Evolutionary conservation across 2,797 vertebrate species (phyloP).

Genomic region (Hoplostethus mediterraneus): DNA sequence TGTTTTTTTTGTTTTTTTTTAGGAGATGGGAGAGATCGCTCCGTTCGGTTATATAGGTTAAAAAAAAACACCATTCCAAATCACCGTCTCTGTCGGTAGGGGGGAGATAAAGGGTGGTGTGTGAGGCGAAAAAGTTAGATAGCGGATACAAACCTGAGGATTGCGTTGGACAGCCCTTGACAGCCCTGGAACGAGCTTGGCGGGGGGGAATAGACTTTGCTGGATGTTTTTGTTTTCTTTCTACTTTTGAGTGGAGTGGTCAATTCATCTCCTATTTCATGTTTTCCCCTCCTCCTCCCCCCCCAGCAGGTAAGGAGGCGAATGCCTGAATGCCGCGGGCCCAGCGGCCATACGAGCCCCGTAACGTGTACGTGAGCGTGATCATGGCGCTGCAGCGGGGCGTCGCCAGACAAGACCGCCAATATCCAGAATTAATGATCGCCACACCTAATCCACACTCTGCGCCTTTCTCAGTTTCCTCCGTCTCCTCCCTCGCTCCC

Average conservation of each 20-base stretch:
- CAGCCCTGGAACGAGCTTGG: slow-evolving; percentile 7
- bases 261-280: slow-evolving; percentile 43
- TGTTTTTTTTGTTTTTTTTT: not conserved
- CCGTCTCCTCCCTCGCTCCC: not conserved
- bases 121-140: not conserved
- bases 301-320: slow-evolving; percentile 18
- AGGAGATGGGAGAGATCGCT: not conserved
- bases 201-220: slow-evolving; percentile 25
- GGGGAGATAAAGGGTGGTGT: not conserved
- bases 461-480: slow-evolving; percentile 13
- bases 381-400: slow-evolving; percentile 42
- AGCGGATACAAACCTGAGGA: not conserved
- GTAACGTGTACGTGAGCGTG: slow-evolving; percentile 48
- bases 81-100: too few relatives aligned
- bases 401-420: slow-evolving; percentile 43
- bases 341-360: slow-evolving; percentile 48
- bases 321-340: slow-evolving; percentile 40
- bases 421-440: slow-evolving; percentile 57
- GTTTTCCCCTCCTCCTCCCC: slow-evolving; percentile 3
- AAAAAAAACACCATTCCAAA: too few relatives aligned
- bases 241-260: slow-evolving; percentile 22
- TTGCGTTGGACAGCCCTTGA: slow-evolving; percentile 24
- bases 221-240: slow-evolving; percentile 37
- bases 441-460: slow-evolving; percentile 25
- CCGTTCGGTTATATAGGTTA: too few relatives aligned